A percentile compares a stretch with the other conserved stretches of the same genome.
These are phyloP conservation scores for Willisornis vidua DNA, from an alignment of 2,113 vertebrate species.

Conservation along the genomic window DNA sequence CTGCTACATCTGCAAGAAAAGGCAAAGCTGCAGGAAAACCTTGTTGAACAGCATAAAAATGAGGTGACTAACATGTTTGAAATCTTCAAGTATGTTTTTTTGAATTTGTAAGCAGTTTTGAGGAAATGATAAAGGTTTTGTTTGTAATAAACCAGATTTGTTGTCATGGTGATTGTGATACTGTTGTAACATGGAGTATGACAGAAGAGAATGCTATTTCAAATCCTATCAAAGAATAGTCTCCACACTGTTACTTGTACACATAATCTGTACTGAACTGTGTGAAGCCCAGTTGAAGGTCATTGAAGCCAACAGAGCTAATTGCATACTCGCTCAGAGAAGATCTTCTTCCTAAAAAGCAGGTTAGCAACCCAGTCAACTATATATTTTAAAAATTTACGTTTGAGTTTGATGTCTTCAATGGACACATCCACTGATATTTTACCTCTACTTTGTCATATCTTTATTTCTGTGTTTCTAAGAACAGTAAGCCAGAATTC, in stretches of 20 bases:
- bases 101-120: background rate
- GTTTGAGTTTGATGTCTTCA: background rate
- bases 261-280: background rate
- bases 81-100: background rate
- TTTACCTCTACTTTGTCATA: background rate
- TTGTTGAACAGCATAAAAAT: constrained; percentile 70
- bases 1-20: constrained; percentile 73
- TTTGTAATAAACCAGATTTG: background rate
- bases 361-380: background rate
- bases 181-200: background rate
- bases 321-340: background rate
- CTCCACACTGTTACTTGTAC: background rate
- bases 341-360: background rate
- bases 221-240: background rate
- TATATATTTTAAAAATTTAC: background rate
- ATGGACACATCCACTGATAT: background rate
- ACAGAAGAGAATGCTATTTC: background rate
- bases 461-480: background rate
- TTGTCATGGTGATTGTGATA: background rate
- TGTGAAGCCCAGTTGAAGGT: background rate
- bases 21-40: constrained; percentile 72
- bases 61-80: constrained; percentile 72
- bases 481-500: background rate
- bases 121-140: background rate
- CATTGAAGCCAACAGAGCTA: background rate